Percentiles rank a stretch among this genome's conserved stretches.
These are phyloP conservation scores for Eilema sororculum DNA, from an alignment of 2,888 invertebrate genomes.

Conservation along the genomic window DNA sequence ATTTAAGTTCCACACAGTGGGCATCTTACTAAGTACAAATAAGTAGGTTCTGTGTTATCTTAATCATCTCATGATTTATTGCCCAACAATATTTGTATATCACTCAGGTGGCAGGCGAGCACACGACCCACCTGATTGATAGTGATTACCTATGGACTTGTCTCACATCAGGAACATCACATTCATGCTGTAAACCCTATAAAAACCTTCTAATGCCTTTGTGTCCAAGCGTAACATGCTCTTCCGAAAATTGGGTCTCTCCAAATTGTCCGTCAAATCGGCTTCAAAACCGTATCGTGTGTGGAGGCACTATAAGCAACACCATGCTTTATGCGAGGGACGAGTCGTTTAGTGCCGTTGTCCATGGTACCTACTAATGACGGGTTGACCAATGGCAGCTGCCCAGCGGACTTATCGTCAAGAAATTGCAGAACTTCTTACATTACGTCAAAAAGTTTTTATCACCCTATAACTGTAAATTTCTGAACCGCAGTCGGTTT, in stretches of 20 bases:
- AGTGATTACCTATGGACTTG: no score
- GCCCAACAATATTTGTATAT: no score
- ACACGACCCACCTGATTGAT: no score
- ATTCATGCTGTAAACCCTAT: no score
- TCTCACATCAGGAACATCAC: no score
- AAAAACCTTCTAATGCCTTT: not conserved
- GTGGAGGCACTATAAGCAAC: slow-evolving; percentile 37
- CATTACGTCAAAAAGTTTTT: slow-evolving; percentile 45
- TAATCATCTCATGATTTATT: no score
- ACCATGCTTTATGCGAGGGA: slow-evolving; percentile 43
- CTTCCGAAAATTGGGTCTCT: not conserved
- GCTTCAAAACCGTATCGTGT: slow-evolving; percentile 10
- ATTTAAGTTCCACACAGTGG: no score
- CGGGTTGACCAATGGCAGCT: slow-evolving; percentile 41
- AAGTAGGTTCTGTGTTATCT: no score
- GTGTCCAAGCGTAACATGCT: not conserved
- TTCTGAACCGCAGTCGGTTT: not conserved
- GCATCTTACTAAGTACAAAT: no score
- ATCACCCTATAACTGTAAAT: slow-evolving; percentile 23
- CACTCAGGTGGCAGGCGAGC: no score
- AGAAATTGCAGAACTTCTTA: slow-evolving; percentile 44
- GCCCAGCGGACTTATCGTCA: slow-evolving; percentile 26
- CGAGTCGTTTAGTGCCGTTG: slow-evolving; percentile 44
- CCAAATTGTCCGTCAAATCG: not conserved
- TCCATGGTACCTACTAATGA: slow-evolving; percentile 53